Conservation (phyloP, 2,113 vertebrate genomes). For the Proteles cristata region DNA sequence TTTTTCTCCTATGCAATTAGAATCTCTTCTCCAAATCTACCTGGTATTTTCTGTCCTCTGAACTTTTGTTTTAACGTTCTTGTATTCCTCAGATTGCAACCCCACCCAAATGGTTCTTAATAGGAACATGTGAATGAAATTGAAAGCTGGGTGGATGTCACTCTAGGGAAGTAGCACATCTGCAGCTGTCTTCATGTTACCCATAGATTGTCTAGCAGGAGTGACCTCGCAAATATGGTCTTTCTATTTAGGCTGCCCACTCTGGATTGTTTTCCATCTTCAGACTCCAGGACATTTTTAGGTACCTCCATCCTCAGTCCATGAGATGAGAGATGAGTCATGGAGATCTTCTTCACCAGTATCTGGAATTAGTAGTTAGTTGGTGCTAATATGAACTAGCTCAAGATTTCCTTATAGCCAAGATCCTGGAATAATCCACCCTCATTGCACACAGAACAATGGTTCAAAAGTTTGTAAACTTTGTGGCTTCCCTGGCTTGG, state of each 20-base stretch:
- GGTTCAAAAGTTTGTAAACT: neutral
- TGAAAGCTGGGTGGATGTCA: neutral
- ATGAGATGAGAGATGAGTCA: neutral
- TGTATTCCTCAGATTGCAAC: neutral
- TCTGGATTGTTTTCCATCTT: neutral
- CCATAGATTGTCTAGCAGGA: neutral
- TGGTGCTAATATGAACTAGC: neutral
- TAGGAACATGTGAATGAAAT: neutral
- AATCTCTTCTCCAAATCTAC: neutral
- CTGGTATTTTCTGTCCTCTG: neutral
- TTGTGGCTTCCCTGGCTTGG: neutral
- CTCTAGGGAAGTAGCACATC: neutral
- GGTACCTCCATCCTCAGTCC: neutral
- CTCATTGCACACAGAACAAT: neutral
- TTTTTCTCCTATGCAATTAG: neutral
- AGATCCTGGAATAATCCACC: neutral
- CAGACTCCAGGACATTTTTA: neutral
- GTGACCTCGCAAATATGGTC: neutral
- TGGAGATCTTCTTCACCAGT: neutral
- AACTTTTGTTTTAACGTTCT: neutral
- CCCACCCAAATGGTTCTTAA: neutral
- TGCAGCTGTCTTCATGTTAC: neutral
- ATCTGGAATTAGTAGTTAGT: too few species aligned
- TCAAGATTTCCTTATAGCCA: neutral
- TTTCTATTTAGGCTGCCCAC: neutral